Conservation (phyloP, 1,140 invertebrate species). For the Bilobella aurantiaca region DNA sequence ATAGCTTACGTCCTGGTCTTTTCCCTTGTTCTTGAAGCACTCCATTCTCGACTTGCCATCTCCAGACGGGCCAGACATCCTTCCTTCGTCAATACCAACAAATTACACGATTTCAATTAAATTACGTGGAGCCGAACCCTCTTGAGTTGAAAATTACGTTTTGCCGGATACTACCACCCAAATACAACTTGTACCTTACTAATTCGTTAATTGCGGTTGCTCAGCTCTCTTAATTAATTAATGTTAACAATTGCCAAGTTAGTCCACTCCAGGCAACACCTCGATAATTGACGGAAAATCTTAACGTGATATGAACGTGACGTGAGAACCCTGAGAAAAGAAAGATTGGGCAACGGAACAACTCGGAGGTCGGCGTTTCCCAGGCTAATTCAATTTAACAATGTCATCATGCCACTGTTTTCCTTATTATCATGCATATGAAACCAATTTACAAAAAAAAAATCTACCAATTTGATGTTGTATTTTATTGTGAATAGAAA, state of each 20-base stretch:
- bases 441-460: background rate
- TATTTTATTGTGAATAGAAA: background rate
- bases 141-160: background rate
- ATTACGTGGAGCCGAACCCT: background rate
- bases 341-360: background rate
- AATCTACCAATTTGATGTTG: background rate
- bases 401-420: no score
- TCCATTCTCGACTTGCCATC: slow-evolving; percentile 65
- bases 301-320: background rate
- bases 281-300: background rate
- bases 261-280: background rate
- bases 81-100: background rate
- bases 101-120: no score
- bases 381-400: no score
- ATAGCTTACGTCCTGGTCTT: slow-evolving; percentile 85
- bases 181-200: background rate
- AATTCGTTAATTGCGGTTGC: background rate
- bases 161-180: background rate
- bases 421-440: background rate
- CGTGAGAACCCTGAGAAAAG: background rate
- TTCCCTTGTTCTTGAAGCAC: slow-evolving; percentile 94
- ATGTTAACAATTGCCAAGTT: background rate
- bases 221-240: background rate
- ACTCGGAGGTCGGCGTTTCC: background rate
- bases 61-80: slow-evolving; percentile 46